These are phyloP conservation scores for Neodiprion fabricii DNA, from an alignment of 1,140 invertebrate species.

Conservation along the genomic window DNA sequence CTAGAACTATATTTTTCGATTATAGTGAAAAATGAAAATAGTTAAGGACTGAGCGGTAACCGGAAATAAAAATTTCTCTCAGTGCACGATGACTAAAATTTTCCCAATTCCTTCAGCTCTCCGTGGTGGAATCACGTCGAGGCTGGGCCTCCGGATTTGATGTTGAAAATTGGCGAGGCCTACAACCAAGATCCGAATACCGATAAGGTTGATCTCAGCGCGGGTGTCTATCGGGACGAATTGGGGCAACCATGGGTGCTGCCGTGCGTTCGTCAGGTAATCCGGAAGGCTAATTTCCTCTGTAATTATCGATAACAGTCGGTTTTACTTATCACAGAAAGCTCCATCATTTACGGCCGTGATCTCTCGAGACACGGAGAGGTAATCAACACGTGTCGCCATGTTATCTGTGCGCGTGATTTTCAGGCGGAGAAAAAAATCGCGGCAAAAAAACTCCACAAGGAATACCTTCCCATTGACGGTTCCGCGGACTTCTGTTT, in stretches of 20 bases:
- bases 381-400: neutral
- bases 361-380: too few relatives aligned
- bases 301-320: neutral
- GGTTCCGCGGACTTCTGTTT: conserved; percentile 79
- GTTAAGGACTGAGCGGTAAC: too few relatives aligned
- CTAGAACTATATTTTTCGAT: too few relatives aligned
- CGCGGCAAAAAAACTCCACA: conserved; percentile 75
- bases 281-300: neutral
- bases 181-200: conserved; percentile 88
- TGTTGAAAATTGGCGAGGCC: conserved; percentile 93
- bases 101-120: too few relatives aligned
- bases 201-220: conserved; percentile 95
- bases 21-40: too few relatives aligned
- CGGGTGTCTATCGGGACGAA: conserved; percentile 94
- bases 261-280: conserved; percentile 81
- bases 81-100: too few relatives aligned
- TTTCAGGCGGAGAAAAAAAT: conserved; percentile 77
- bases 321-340: neutral
- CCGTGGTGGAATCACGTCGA: conserved; percentile 85
- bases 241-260: conserved; percentile 92
- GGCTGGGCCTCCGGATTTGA: conserved; percentile 96
- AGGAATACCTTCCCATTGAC: conserved; percentile 91
- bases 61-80: too few relatives aligned
- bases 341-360: neutral
- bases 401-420: too few relatives aligned